Percentiles rank a stretch among this genome's conserved stretches.
phyloP scores from a whole-genome alignment of 2,888 invertebrate species.

The Bembecia ichneumoniformis region DNA sequence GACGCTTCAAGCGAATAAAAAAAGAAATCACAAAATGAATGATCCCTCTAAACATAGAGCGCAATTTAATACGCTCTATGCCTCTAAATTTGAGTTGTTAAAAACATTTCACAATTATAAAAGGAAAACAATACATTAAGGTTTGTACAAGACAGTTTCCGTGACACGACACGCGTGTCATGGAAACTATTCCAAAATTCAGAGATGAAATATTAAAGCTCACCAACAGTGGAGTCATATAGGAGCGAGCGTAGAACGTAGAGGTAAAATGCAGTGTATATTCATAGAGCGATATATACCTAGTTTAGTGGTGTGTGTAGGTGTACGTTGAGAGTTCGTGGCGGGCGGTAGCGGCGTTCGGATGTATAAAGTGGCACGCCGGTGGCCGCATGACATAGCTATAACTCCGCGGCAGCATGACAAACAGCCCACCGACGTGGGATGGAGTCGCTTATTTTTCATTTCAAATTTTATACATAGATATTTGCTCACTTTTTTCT shows the following conservation, averaged over 20 bases:
- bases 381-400: conserved; percentile 71
- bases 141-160: too few species aligned
- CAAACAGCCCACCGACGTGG: conserved; percentile 48
- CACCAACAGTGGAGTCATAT: background rate
- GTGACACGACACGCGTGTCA: too few species aligned
- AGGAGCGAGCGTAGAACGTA: too few species aligned
- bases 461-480: conserved; percentile 14
- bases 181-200: background rate
- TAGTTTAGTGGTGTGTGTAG: background rate
- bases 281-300: background rate
- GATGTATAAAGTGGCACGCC: conserved; percentile 72
- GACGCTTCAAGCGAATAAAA: too few species aligned
- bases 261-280: too few species aligned
- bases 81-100: too few species aligned
- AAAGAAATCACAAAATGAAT: too few species aligned
- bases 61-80: too few species aligned
- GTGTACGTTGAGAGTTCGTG: conserved; percentile 24
- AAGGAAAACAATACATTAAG: too few species aligned
- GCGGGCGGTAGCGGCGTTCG: conserved; percentile 55
- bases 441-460: conserved; percentile 32
- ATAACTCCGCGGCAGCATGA: conserved; percentile 67
- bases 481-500: conserved; percentile 9
- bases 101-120: too few species aligned
- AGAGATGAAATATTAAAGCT: background rate
- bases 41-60: too few species aligned